Conservation (phyloP, 2,888 invertebrate genomes). For the Cheilosia soror region DNA sequence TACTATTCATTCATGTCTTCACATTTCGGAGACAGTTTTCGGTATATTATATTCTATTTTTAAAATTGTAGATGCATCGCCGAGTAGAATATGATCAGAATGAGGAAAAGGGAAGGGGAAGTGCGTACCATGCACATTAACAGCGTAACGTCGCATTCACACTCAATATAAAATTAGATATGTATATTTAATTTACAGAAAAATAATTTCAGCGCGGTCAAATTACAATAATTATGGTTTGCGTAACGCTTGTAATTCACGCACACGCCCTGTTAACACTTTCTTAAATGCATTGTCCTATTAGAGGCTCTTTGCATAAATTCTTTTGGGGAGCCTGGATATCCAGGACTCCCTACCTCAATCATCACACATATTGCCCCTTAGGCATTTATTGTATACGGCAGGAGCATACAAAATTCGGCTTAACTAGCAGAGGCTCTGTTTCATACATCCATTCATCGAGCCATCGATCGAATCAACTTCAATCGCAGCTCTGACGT, state of each 20-base stretch:
- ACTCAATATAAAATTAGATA: not conserved
- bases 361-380: slow-evolving; percentile 75
- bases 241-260: slow-evolving; percentile 81
- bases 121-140: not conserved
- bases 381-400: slow-evolving; percentile 59
- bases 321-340: slow-evolving; percentile 58
- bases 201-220: slow-evolving; percentile 17
- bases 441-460: slow-evolving; percentile 62
- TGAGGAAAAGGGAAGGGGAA: not conserved
- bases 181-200: slow-evolving; percentile 11
- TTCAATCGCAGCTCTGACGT: slow-evolving; percentile 79
- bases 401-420: slow-evolving; percentile 69
- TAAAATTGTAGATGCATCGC: slow-evolving; percentile 8
- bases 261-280: slow-evolving; percentile 76
- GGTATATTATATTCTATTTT: slow-evolving; percentile 45
- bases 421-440: slow-evolving; percentile 63
- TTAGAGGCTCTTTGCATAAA: slow-evolving; percentile 72
- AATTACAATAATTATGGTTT: slow-evolving; percentile 84
- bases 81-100: slow-evolving; percentile 3
- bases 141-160: not conserved
- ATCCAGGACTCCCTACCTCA: slow-evolving; percentile 62
- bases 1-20: slow-evolving; percentile 35
- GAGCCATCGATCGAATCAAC: slow-evolving; percentile 73
- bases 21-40: slow-evolving; percentile 37
- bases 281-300: slow-evolving; percentile 71